Evolutionary conservation across 2,113 vertebrate genomes (phyloP), one percentile per base, ranked within the genome.

Genomic region (Poeciliopsis turrubarensis): DNA sequence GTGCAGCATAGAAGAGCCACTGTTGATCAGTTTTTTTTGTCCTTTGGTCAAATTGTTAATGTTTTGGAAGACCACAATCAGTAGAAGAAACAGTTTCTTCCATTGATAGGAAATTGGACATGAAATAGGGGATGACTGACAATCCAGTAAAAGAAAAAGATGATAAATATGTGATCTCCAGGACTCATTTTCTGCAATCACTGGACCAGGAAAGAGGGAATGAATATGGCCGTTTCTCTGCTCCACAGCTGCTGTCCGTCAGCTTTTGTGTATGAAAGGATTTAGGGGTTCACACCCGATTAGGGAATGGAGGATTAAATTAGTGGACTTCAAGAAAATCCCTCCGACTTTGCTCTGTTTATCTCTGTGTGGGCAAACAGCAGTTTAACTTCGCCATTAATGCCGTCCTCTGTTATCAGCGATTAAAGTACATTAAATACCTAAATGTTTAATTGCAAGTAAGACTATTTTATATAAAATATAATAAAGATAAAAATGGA

Each of bases 261-360:
- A 85, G 51, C 74, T 85, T 92, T 92, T 92, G 87, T 93, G 80
- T 85, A 84, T 65, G 4, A 76, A 86, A 77, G 81, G 89, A 90
- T 93, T 93, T 94, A 93, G 79, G 89, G 87, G 87, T 93, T 88
- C 91, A 92, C 88, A 92, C 88, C 87, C 92, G 91, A 92, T 93
- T 92, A 94, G 65, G 82, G 86, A 81, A 65, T 80, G 61, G 78
- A 73, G 91, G 89, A 93, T 94, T 94, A 94, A 92, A 93, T 94
- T 93, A 93, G 86, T 81, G 83, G 86, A 86, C 87, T 91, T 91
- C 76, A 92, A 89, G 88, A 90, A 93, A 92, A 93, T 93, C 91
- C 87, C 72, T 84, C 80, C 77, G 80, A 89, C 81, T 78, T 65
- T 1, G 65, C 78, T 88, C 32, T 79, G 86, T 91, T 89, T 86